A percentile compares a stretch with the other conserved stretches of the same genome.
Evolutionary conservation across 2,113 vertebrate genomes (phyloP).

Genomic region (Seriola dumerili): DNA sequence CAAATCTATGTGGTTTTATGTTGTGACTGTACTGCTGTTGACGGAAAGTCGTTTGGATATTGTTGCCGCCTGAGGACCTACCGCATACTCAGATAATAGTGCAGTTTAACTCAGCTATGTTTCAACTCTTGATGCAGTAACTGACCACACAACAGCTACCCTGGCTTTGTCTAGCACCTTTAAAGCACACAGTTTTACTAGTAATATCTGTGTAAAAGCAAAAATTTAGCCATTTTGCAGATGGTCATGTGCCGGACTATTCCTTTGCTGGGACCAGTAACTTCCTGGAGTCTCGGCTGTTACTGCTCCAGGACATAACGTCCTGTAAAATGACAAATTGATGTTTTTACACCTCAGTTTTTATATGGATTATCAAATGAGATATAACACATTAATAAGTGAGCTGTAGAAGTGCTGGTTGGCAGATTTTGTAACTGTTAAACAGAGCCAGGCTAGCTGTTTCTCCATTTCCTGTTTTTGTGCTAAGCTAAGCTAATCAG

Average conservation of each 20-base stretch:
- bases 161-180: neutral
- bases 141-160: conserved; percentile 10
- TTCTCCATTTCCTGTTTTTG: neutral
- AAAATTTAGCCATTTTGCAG: neutral
- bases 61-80: conserved; percentile 10
- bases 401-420: neutral
- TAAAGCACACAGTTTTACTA: neutral
- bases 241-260: neutral
- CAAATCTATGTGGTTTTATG: conserved; percentile 36
- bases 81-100: neutral
- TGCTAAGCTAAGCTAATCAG: neutral
- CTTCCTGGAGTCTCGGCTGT: no score
- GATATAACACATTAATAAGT: no score
- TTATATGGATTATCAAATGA: no score
- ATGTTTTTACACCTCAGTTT: neutral
- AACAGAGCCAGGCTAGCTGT: neutral
- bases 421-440: neutral
- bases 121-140: conserved; percentile 51
- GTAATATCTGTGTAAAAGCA: neutral
- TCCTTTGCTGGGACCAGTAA: no score
- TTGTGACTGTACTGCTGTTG: conserved; percentile 21
- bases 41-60: conserved; percentile 20
- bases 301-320: neutral
- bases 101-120: conserved; percentile 9
- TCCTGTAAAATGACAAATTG: neutral